Percentiles rank a stretch among this genome's conserved stretches.
phyloP scores from a whole-genome alignment of 2,888 invertebrate genomes.

The Heliconius cydno region DNA sequence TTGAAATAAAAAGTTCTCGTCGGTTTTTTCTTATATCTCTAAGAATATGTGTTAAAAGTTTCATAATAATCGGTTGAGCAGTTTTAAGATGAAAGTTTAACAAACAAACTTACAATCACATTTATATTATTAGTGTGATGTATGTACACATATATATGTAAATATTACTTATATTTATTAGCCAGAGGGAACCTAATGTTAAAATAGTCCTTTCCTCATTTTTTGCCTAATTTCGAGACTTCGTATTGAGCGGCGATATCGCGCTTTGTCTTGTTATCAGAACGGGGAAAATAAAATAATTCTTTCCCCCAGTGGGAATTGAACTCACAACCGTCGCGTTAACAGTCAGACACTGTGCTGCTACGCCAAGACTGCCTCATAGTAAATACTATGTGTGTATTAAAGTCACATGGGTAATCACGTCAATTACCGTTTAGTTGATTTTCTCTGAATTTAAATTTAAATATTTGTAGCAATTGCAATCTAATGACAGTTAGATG shows the following conservation, averaged over 20 bases:
- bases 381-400: no score
- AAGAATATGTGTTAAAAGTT: no score
- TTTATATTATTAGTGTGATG: no score
- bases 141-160: no score
- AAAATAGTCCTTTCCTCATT: neutral
- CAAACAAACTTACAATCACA: no score
- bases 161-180: no score
- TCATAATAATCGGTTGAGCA: no score
- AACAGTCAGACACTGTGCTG: neutral
- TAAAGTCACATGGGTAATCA: no score
- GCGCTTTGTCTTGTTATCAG: neutral
- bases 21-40: no score
- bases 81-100: no score
- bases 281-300: neutral
- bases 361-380: no score
- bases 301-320: neutral
- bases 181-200: neutral
- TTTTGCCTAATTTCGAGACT: neutral
- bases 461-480: neutral
- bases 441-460: neutral
- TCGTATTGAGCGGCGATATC: neutral
- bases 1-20: no score
- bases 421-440: neutral
- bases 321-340: neutral
- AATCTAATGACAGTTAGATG: neutral